phyloP scores from a whole-genome alignment of 2,888 invertebrate species.

The Ecliptopera silaceata region DNA sequence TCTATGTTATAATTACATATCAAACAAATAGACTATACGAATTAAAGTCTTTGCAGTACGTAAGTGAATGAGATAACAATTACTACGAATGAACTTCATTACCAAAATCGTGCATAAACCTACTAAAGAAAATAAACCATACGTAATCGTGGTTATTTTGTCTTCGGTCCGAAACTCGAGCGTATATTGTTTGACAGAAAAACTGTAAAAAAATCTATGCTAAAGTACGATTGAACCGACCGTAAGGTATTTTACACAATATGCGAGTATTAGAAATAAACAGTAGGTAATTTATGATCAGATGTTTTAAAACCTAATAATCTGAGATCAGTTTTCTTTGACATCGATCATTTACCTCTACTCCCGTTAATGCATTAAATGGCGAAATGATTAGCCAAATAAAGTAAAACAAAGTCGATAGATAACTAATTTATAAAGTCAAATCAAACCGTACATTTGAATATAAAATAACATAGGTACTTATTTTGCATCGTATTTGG shows the following conservation, averaged over 20 bases:
- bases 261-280: no score
- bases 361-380: no score
- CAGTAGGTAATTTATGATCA: constrained; percentile 14
- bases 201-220: constrained; percentile 16
- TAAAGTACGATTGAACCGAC: no score
- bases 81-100: no score
- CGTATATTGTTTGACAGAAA: constrained; percentile 20
- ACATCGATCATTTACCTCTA: constrained; percentile 26
- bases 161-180: constrained; percentile 3
- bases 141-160: constrained; percentile 23
- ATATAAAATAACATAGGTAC: no score
- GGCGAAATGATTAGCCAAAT: constrained; percentile 10
- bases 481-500: constrained; percentile 6
- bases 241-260: no score
- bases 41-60: constrained; percentile 43
- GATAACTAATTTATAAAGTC: no score
- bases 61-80: constrained; percentile 13
- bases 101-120: constrained; percentile 14
- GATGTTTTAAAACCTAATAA: constrained; percentile 27
- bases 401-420: no score
- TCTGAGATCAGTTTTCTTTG: constrained; percentile 36
- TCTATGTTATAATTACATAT: constrained; percentile 32
- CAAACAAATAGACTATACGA: constrained; percentile 41
- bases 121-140: constrained; percentile 28
- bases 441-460: no score